Evolutionary conservation across 2,113 vertebrate species (phyloP).

Genomic region (Paradisaea rubra): DNA sequence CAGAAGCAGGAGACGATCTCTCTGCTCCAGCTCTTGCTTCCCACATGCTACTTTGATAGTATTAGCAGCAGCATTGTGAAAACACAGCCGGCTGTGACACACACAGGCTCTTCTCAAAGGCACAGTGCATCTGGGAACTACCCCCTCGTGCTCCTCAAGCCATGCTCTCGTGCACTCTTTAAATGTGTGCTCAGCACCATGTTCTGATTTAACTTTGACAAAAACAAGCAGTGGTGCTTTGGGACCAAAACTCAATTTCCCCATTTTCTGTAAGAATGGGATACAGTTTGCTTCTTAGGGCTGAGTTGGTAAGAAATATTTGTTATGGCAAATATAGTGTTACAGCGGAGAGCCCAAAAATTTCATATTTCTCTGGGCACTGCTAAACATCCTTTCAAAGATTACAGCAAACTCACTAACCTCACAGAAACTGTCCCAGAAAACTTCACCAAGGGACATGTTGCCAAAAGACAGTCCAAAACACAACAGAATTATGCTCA

Average conservation of each 20-base stretch:
- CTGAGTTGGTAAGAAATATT: neutral
- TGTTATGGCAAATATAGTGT: neutral
- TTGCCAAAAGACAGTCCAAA: neutral
- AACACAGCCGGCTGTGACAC: slow-evolving; percentile 40
- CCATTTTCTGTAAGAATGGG: neutral
- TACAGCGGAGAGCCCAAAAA: neutral
- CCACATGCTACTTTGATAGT: neutral
- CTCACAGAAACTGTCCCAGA: neutral
- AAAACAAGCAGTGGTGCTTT: neutral
- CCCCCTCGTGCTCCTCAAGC: neutral
- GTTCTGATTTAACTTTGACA: neutral
- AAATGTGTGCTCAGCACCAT: neutral
- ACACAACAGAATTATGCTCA: neutral
- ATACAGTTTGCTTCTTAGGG: neutral
- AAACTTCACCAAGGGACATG: neutral
- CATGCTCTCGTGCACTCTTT: neutral
- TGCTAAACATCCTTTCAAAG: neutral
- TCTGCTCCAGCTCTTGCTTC: slow-evolving; percentile 4
- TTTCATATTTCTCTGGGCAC: neutral
- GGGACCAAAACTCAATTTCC: neutral
- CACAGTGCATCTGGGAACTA: neutral
- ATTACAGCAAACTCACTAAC: neutral
- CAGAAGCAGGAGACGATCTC: neutral
- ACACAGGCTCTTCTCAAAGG: neutral
- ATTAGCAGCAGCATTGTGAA: slow-evolving; percentile 28